Evolutionary conservation across 1,140 invertebrate species (phyloP).

Genomic region (Bombus waltoni): DNA sequence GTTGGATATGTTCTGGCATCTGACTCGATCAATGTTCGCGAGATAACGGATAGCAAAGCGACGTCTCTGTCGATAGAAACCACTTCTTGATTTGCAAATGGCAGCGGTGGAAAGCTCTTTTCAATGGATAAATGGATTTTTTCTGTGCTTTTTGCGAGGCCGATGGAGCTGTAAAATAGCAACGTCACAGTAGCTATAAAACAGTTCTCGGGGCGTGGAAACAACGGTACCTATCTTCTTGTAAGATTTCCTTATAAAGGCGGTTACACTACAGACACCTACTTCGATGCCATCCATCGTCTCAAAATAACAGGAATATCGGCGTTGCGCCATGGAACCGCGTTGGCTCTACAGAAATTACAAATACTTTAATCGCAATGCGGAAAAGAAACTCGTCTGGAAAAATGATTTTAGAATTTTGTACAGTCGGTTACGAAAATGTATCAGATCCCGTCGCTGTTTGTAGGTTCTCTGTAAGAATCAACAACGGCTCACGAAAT

Average conservation of each 20-base stretch:
- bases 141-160: background rate
- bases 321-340: background rate
- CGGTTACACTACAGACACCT: slow-evolving; percentile 21
- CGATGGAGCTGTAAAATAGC: slow-evolving; percentile 54
- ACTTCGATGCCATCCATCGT: background rate
- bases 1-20: slow-evolving; percentile 6
- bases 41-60: slow-evolving; percentile 19
- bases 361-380: background rate
- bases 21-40: background rate
- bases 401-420: background rate
- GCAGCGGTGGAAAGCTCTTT: slow-evolving; percentile 21
- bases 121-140: slow-evolving; percentile 49
- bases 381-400: background rate
- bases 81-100: slow-evolving; percentile 33
- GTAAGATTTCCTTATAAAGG: slow-evolving; percentile 52
- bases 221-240: slow-evolving; percentile 59
- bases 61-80: slow-evolving; percentile 34
- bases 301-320: slow-evolving; percentile 45
- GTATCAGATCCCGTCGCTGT: background rate
- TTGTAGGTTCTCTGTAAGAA: no score
- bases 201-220: slow-evolving; percentile 57
- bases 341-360: background rate
- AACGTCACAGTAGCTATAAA: slow-evolving; percentile 51
- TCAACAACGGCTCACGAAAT: no score
- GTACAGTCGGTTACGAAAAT: background rate